Conservation (phyloP, 2,113 vertebrate genomes). For the Scartelaos histophorus region DNA sequence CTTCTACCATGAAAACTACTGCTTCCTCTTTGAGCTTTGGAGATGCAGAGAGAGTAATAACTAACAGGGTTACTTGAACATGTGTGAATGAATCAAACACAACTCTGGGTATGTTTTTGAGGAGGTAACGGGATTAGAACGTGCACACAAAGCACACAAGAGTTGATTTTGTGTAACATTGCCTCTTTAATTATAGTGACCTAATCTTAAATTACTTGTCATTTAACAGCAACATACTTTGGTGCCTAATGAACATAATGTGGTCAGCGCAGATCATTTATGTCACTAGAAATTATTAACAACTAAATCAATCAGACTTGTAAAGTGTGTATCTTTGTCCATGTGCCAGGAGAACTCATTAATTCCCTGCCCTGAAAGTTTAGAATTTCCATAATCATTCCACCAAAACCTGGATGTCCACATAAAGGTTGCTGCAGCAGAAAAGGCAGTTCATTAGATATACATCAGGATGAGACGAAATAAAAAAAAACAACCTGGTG, state of each 20-base stretch:
- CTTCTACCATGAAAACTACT: too few species aligned
- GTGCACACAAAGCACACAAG: too few species aligned
- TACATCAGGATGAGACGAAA: slow-evolving; percentile 40
- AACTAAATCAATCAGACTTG: slow-evolving; percentile 28
- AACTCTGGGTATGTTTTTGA: too few species aligned
- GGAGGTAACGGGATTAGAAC: too few species aligned
- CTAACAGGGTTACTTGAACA: too few species aligned
- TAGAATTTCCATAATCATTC: slow-evolving; percentile 20
- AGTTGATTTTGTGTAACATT: too few species aligned
- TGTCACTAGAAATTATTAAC: slow-evolving; percentile 17
- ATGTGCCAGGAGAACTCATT: slow-evolving; percentile 45
- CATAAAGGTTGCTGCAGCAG: slow-evolving; percentile 28
- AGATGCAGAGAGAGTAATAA: too few species aligned
- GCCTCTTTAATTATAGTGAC: too few species aligned
- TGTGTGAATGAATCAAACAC: too few species aligned
- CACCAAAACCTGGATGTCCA: slow-evolving; percentile 31
- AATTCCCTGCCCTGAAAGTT: slow-evolving; percentile 36
- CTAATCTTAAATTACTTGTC: too few species aligned
- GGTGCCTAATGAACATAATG: slow-evolving; percentile 15
- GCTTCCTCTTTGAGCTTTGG: too few species aligned
- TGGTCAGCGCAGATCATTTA: slow-evolving; percentile 28
- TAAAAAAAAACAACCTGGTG: slow-evolving; percentile 21
- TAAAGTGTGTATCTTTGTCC: slow-evolving; percentile 37
- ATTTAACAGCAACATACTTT: not conserved
- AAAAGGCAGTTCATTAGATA: slow-evolving; percentile 48